phyloP scores from a whole-genome alignment of 2,797 vertebrate genomes.

The Acanthurus tractus region DNA sequence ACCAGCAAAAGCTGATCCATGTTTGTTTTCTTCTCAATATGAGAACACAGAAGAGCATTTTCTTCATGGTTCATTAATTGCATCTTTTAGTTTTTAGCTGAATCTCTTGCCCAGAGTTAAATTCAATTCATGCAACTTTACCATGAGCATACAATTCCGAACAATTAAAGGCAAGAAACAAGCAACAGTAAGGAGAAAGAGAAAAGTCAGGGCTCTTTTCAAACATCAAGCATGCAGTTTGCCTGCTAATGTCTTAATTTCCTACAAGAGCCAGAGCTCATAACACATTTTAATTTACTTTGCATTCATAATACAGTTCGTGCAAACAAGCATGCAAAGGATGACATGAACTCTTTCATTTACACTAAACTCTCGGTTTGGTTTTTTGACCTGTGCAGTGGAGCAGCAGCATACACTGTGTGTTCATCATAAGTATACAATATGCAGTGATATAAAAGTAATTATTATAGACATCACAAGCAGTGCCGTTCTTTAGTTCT shows the following conservation, averaged over 20 bases:
- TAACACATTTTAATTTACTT: not conserved
- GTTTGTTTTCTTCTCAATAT: not conserved
- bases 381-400: not conserved
- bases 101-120: not conserved
- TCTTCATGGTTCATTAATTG: conserved; percentile 12
- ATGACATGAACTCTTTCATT: not conserved
- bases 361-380: not conserved
- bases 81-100: conserved; percentile 2
- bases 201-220: conserved; percentile 2
- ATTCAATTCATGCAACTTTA: not conserved
- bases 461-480: not conserved
- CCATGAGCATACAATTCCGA: not conserved
- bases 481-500: not conserved
- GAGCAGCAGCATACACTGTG: not conserved
- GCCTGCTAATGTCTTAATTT: not conserved
- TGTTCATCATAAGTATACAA: not conserved
- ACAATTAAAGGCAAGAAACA: conserved; percentile 35
- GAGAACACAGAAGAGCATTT: not conserved
- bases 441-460: not conserved
- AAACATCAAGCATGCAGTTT: not conserved
- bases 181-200: conserved; percentile 23
- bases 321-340: not conserved
- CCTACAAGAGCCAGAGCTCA: not conserved
- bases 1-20: not conserved
- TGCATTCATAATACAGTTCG: not conserved